Percentiles rank a stretch among this genome's conserved stretches.
Evolutionary conservation across 2,797 vertebrate species (phyloP).

Genomic region (Syngnathus acus): DNA sequence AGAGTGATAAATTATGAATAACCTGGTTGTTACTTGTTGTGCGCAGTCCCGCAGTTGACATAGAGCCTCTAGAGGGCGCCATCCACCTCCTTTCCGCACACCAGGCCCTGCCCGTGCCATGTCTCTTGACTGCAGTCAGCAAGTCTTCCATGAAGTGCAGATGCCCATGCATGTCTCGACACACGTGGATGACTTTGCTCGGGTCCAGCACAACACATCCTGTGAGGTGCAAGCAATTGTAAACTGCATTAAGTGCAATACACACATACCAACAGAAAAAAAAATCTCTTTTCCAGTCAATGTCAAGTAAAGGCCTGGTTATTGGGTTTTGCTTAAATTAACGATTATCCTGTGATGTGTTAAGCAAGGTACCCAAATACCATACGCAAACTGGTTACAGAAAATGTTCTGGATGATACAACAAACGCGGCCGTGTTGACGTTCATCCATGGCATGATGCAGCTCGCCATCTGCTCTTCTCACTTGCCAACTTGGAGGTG

Average conservation of each 20-base stretch:
- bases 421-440: neutral
- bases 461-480: slow-evolving; percentile 47
- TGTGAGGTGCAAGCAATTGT: neutral
- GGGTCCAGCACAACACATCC: slow-evolving; percentile 52
- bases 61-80: slow-evolving; percentile 62
- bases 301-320: too few relatives aligned
- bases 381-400: neutral
- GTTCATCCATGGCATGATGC: slow-evolving; percentile 5
- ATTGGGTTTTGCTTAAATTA: too few relatives aligned
- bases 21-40: too few relatives aligned
- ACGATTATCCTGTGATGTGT: too few relatives aligned
- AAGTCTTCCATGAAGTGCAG: slow-evolving; percentile 54
- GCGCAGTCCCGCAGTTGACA: slow-evolving; percentile 11
- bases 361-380: too few relatives aligned
- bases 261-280: neutral
- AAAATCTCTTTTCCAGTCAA: neutral
- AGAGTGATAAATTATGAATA: too few relatives aligned
- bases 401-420: neutral
- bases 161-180: slow-evolving; percentile 36
- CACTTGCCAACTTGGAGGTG: slow-evolving; percentile 19
- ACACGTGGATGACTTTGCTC: slow-evolving; percentile 62
- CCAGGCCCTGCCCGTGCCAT: slow-evolving; percentile 20
- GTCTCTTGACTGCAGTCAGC: slow-evolving; percentile 39
- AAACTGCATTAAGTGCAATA: neutral
- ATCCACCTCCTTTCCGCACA: slow-evolving; percentile 52